Conservation (phyloP, 2,888 invertebrate species). For the Phengaris alcon region DNA sequence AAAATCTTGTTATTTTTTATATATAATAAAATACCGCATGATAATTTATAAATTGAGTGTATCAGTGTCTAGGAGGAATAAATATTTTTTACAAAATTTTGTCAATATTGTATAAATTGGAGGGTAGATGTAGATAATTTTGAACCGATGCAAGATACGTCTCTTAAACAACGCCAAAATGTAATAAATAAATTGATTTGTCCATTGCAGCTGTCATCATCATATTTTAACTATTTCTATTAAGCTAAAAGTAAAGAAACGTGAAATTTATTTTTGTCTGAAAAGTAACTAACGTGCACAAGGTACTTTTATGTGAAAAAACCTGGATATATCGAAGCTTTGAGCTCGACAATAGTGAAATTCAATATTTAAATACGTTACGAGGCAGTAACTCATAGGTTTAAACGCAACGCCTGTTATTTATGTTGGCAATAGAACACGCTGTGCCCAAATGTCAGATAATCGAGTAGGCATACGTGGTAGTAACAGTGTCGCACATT, state of each 20-base stretch:
- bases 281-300: neutral
- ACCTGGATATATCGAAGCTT: neutral
- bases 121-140: no score
- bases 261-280: no score
- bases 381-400: neutral
- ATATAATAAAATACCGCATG: neutral
- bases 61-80: slow-evolving; percentile 36
- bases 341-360: neutral
- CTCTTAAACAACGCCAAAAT: no score
- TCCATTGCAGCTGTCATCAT: no score
- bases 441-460: neutral
- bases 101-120: no score
- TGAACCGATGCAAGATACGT: no score
- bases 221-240: neutral
- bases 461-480: neutral
- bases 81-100: slow-evolving; percentile 35
- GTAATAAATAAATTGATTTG: no score
- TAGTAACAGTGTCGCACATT: no score
- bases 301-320: slow-evolving; percentile 1
- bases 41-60: neutral
- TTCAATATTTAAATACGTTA: neutral
- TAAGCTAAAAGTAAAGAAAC: no score
- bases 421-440: slow-evolving; percentile 2
- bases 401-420: neutral
- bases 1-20: no score